These are phyloP conservation scores for Synanthedon formicaeformis DNA, from an alignment of 2,888 invertebrate genomes.

Conservation along the genomic window DNA sequence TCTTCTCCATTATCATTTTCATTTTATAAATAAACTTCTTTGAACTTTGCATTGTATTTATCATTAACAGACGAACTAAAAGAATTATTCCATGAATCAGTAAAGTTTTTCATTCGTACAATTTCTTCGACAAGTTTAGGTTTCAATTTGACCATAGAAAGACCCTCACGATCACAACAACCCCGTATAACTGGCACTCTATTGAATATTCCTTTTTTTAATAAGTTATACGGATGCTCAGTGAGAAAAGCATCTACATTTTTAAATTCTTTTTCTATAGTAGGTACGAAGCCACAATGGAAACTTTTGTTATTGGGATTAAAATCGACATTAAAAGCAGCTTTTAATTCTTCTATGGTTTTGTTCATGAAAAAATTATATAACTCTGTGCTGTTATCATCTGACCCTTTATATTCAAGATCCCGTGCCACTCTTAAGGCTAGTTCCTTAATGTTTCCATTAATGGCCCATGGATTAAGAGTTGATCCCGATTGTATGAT, in stretches of 20 bases:
- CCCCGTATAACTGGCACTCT: slow-evolving; percentile 65
- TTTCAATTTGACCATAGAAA: slow-evolving; percentile 29
- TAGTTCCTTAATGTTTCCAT: slow-evolving; percentile 29
- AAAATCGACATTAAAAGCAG: slow-evolving; percentile 7
- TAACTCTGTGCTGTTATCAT: not conserved
- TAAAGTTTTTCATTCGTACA: slow-evolving; percentile 29
- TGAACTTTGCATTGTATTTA: slow-evolving; percentile 20
- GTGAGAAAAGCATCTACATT: slow-evolving; percentile 57
- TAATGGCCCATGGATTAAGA: slow-evolving; percentile 58
- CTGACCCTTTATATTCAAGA: not conserved
- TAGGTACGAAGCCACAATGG: slow-evolving; percentile 62
- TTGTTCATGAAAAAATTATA: not conserved
- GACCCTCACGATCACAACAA: slow-evolving; percentile 56
- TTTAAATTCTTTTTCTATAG: slow-evolving; percentile 41
- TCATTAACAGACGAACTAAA: slow-evolving; percentile 32
- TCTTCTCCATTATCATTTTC: slow-evolving; percentile 36
- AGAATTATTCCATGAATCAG: slow-evolving; percentile 28
- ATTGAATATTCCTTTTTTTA: slow-evolving; percentile 45
- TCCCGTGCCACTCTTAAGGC: slow-evolving; percentile 33
- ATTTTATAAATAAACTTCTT: slow-evolving; percentile 55
- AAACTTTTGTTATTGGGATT: slow-evolving; percentile 39
- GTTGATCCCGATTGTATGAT: slow-evolving; percentile 69
- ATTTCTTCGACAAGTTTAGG: slow-evolving; percentile 8
- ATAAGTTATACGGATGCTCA: slow-evolving; percentile 40
- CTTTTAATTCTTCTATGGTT: slow-evolving; percentile 36